Evolutionary conservation across 2,797 vertebrate genomes (phyloP).

Genomic region (Ispidina picta): DNA sequence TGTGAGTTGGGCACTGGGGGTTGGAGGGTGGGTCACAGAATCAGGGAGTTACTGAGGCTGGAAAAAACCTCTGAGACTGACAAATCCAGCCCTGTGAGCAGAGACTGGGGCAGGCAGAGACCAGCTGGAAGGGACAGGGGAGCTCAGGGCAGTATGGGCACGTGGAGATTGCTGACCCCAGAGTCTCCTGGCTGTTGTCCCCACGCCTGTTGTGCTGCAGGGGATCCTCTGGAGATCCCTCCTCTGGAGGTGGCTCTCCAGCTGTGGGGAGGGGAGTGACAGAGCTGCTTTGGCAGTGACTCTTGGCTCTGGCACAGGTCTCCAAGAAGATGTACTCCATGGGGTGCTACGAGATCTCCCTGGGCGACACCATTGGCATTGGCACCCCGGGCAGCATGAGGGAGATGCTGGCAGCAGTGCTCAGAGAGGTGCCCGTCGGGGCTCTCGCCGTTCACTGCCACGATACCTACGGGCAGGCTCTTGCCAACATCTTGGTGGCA

Average conservation of each 20-base stretch:
- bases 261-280: background rate
- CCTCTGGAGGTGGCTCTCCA: rapidly evolving
- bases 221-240: background rate
- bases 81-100: too few relatives aligned
- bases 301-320: slow-evolving; percentile 76
- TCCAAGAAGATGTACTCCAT: slow-evolving; percentile 91
- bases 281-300: background rate
- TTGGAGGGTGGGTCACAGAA: background rate
- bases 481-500: slow-evolving; percentile 93
- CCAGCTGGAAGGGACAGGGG: background rate
- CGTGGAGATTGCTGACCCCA: background rate
- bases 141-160: background rate
- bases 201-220: background rate
- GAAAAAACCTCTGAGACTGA: too few relatives aligned
- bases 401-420: slow-evolving; percentile 88
- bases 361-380: slow-evolving; percentile 95
- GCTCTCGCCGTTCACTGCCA: slow-evolving; percentile 96
- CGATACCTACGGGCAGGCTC: slow-evolving; percentile 95
- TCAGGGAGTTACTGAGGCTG: too few relatives aligned
- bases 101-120: background rate
- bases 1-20: background rate
- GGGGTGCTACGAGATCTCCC: slow-evolving; percentile 98
- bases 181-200: background rate
- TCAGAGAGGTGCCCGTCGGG: slow-evolving; percentile 86
- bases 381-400: slow-evolving; percentile 92